These are phyloP conservation scores for Petrocephalus zakoni DNA, from an alignment of 2,113 vertebrate species.

Conservation along the genomic window DNA sequence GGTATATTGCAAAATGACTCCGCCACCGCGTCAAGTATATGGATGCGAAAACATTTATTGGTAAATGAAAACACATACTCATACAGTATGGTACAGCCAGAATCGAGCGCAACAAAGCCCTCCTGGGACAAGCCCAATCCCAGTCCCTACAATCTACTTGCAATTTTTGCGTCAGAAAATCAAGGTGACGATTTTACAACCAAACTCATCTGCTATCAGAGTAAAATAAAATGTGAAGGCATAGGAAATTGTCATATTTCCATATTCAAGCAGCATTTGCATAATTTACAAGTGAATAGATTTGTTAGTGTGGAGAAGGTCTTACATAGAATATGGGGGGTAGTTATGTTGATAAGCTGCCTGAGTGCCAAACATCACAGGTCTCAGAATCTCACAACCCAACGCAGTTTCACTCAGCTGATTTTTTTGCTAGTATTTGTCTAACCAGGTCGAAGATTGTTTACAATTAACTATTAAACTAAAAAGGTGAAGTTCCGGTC, in stretches of 20 bases:
- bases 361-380: not conserved
- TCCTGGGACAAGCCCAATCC: not conserved
- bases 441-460: not conserved
- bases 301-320: not conserved
- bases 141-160: not conserved
- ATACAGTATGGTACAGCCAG: not conserved
- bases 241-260: not conserved
- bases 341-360: not conserved
- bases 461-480: not conserved
- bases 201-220: not conserved
- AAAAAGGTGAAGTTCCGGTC: not conserved
- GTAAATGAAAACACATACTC: not conserved
- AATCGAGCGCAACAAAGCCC: not conserved
- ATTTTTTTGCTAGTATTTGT: not conserved
- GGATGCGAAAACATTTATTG: not conserved
- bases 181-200: not conserved
- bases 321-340: not conserved
- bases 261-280: not conserved
- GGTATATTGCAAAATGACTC: not conserved
- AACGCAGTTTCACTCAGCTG: not conserved
- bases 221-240: not conserved
- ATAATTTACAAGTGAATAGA: not conserved
- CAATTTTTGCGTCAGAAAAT: not conserved
- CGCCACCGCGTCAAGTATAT: not conserved
- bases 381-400: not conserved